Evolutionary conservation across 1,140 invertebrate genomes (phyloP), one percentile per base, ranked within the genome.

Genomic region (Drosophila prosaltans): DNA sequence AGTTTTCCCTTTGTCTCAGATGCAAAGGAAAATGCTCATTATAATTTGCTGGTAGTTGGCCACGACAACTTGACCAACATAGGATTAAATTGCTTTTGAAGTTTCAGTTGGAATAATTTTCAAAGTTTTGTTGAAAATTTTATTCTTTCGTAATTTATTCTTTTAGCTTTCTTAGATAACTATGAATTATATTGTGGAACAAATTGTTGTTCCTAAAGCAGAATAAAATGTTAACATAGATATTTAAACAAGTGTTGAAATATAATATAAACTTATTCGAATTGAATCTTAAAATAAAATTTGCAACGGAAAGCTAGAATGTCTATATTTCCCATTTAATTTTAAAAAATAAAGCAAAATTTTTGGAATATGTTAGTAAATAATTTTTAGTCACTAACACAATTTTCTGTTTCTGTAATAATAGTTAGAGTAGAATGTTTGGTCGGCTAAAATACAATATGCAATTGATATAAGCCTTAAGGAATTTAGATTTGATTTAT

Each of bases 1-100:
- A 82, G 69, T 82, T 86, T 85, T 85, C 71, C 67, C 75, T 76
- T 73, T 48, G 43, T 80, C 88, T 88, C 83, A 69, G 80, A 88
- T 83, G 63, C 66, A 89, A 83, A 89, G 83, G 54, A 48, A 77
- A 65, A 16, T 41, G 59, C 62, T 65, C 40, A 26, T 62, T 48
- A 40, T 24, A 40, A 40, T 62, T 78, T 63, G 57, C 40, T 61
- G 66, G 60, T 54, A 55, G 55, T 51, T 72, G 51, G 59, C 72
- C 72, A 79, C 69, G 72, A 51, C 32, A 43, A 51, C 51, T 72
- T 75, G 74, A 72, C 65, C 71, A 68, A 43, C 41, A 57, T 32
- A 45, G 54, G 48, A 43, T 72, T 21, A 10, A 40, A 28, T 55
- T 61, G 55, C 72, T 74, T 73, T 74, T 51, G 45, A 51, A 51